Base-by-base conservation (phyloP, 2,888 invertebrate genomes). In the Tortricodes alternella region DNA sequence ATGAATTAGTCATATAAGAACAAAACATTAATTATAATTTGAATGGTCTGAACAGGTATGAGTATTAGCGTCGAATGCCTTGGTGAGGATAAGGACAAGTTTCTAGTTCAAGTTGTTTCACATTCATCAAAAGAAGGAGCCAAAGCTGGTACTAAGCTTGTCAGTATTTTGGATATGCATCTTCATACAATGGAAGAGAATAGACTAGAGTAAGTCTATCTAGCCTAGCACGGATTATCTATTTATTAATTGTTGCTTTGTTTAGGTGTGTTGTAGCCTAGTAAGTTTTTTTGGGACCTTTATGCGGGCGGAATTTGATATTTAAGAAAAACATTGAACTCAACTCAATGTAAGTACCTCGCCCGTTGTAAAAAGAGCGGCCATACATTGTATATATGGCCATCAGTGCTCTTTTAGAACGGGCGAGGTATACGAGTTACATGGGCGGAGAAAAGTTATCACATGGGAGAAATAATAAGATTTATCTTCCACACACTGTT, bases 181-280 rank as follows among this genome's bases (percentile, higher is more conserved):
- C 83, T 94, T 50, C 93, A 93, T 62, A 94, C 93, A 9, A 85
- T 94, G 75, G 93, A 94, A 85, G 94, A 94, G 75, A 93, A 93
- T 67, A 89, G 93, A 79, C 88, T 82, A 27, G 92, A 92, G 92
- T 92, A 73, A 84, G 80, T 57, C 53, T 32, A 24, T 15, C n/a
- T 32, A 32, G 15, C 1, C n/a, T 8, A 29, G 11, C 11, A 29
- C 11, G 8, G 27, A n/a, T 9, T 3, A 5, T 27, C 8, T 27
- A 27, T 27, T 27, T n/a, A n/a, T 24, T 2, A 24, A 23, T 8
- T 24, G 9, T 24, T 8, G 24, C 24, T 9, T 23, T 23, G 1
- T 24, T 9, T 9, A 24, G 9, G 8, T 9, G 8, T 9, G 24
- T 3, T 2, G 9, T 24, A 24, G 24, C 9, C 0, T 23, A 23